Evolutionary conservation across 2,797 vertebrate genomes (phyloP), one percentile per base, ranked within the genome.

Genomic region (Vipera ursinii): DNA sequence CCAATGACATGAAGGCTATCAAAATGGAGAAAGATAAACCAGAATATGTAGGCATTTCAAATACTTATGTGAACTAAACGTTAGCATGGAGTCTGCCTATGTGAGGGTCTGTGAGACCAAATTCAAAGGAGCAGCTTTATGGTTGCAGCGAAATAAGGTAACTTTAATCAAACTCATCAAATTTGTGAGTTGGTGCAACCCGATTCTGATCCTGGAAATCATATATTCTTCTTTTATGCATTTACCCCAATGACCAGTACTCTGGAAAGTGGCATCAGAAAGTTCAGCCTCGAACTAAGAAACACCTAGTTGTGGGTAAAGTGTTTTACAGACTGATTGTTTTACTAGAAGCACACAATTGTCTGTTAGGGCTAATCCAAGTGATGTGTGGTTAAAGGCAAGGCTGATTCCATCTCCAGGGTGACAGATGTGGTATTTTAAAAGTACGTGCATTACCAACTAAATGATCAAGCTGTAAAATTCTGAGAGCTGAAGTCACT

Each of bases 31-130:
- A 32, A 32, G n/a, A 12, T 12, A 87, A 3, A 2, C 2, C 53
- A 91, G 53, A 73, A 63, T 0, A 73, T 12, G 24, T 73, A 88
- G 7, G 6, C n/a, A 57, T 65, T 91, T 69, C 24, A 26, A 59
- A 56, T 14, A 88, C 24, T 78, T 90, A 91, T 87, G 92, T 63
- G 91, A 93, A 63, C 28, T 48, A 60, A 60, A 86, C 6, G 9
- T 10, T 73, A n/a, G 53, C 53, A 57, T 59, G 38, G 53, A 15
- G 57, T 38, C 13, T 57, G 26, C 53, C 4, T 6, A 57, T 82
- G 17, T 82, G 69, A 90, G 56, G 22, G 4, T 82, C n/a, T 7
- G 2, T n/a, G 24, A 15, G 53, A 73, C 53, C 4, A 56, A 53
- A 24, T 56, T 26, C n/a, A 87, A 51, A 87, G 82, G 10, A 63